Percentiles rank a stretch among this genome's conserved stretches.
phyloP scores from a whole-genome alignment of 2,888 invertebrate species.

The Phyllotreta striolata region DNA sequence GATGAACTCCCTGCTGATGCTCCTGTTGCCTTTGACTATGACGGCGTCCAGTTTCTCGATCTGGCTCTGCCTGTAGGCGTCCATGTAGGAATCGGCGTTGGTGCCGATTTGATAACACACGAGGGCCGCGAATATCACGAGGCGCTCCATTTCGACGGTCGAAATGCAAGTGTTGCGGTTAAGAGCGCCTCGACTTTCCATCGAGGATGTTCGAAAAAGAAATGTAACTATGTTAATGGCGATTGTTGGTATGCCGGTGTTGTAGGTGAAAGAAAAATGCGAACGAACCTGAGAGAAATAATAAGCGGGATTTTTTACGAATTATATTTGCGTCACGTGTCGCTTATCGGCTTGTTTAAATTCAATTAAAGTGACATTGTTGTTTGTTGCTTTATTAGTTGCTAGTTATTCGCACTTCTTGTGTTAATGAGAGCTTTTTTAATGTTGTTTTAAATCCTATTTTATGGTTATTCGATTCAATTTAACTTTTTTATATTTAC shows the following conservation, averaged over 20 bases:
- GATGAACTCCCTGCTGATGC: constrained; percentile 61
- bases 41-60: constrained; percentile 58
- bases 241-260: constrained; percentile 14
- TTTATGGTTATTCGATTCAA: too few species aligned
- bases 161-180: constrained; percentile 14
- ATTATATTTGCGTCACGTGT: constrained; percentile 16
- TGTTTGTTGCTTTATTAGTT: too few species aligned
- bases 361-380: too few species aligned
- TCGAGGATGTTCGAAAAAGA: constrained; percentile 13
- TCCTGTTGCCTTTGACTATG: constrained; percentile 51
- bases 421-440: too few species aligned
- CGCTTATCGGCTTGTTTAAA: constrained; percentile 1
- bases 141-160: constrained; percentile 6
- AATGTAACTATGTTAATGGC: constrained; percentile 21
- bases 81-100: constrained; percentile 68
- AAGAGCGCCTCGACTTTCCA: constrained; percentile 20
- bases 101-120: too few species aligned
- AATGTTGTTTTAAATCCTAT: too few species aligned
- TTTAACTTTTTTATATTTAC: too few species aligned
- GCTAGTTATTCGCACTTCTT: too few species aligned
- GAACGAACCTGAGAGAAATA: constrained; percentile 25
- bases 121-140: background rate
- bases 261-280: constrained; percentile 26
- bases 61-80: constrained; percentile 65
- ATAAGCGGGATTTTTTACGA: constrained; percentile 11